These are phyloP conservation scores for Pogonomyrmex californicus DNA, from an alignment of 1,140 invertebrate genomes.

Conservation along the genomic window DNA sequence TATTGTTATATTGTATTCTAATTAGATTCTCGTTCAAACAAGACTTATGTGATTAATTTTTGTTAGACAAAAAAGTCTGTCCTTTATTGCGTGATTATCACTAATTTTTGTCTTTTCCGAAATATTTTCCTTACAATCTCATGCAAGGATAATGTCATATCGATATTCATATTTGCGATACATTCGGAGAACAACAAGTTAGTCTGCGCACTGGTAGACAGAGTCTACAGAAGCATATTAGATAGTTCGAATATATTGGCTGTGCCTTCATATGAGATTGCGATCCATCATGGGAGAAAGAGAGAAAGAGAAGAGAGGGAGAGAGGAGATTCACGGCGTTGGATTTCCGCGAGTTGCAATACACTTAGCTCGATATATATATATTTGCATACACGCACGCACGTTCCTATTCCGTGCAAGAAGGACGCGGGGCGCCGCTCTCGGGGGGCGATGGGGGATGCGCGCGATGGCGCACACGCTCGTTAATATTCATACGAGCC, in stretches of 20 bases:
- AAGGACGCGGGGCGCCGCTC: conserved; percentile 66
- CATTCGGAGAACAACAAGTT: conserved; percentile 66
- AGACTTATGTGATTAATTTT: conserved; percentile 18
- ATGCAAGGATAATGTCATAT: conserved; percentile 35
- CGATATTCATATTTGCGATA: conserved; percentile 72
- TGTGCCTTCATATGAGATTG: conserved; percentile 67
- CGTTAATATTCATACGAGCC: conserved; percentile 84
- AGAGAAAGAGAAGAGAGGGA: conserved; percentile 49
- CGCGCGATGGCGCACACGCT: conserved; percentile 72
- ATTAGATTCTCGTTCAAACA: not conserved
- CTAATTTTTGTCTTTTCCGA: conserved; percentile 32
- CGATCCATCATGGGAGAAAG: conserved; percentile 55
- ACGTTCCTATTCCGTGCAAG: conserved; percentile 68
- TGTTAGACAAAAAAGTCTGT: too few relatives aligned
- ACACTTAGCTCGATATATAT: conserved; percentile 77
- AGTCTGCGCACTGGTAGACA: conserved; percentile 31
- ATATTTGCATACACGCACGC: conserved; percentile 73
- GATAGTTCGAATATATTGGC: conserved; percentile 83
- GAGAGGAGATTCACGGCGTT: conserved; percentile 50
- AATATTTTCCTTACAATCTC: conserved; percentile 22
- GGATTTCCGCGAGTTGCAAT: conserved; percentile 73
- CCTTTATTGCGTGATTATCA: not conserved
- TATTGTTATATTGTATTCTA: not conserved
- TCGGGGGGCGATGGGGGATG: conserved; percentile 53
- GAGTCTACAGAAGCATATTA: conserved; percentile 80